Conservation (phyloP, 2,113 vertebrate genomes). For the Centropristis striata region DNA sequence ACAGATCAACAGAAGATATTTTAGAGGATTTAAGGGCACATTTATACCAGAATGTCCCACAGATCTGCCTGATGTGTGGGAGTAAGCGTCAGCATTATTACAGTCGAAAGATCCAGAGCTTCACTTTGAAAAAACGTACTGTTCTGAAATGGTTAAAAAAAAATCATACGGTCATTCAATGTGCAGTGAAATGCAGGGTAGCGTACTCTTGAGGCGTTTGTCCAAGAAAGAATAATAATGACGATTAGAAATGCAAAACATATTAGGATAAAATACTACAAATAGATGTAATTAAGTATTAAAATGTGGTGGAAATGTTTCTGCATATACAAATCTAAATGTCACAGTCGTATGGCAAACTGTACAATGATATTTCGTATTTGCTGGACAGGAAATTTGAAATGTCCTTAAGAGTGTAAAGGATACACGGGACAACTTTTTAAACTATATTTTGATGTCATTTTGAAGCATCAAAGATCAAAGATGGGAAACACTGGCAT, state of each 20-base stretch:
- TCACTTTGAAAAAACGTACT: neutral
- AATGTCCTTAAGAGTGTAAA: neutral
- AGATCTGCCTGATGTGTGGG: neutral
- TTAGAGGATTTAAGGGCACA: neutral
- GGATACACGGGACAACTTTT: neutral
- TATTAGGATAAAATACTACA: neutral
- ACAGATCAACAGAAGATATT: conserved; percentile 33
- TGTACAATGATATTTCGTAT: neutral
- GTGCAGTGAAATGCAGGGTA: neutral
- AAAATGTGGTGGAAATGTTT: neutral
- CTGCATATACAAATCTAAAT: neutral
- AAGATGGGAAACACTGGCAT: no score
- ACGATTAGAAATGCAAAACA: neutral
- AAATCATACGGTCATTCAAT: neutral
- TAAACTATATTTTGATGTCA: no score
- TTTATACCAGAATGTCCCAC: neutral
- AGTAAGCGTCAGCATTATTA: neutral
- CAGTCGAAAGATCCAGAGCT: neutral
- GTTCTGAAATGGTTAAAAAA: neutral
- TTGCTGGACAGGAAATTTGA: neutral
- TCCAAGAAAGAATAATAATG: neutral
- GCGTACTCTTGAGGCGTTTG: neutral
- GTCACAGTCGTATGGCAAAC: neutral
- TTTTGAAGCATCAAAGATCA: no score
- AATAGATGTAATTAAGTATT: neutral